Conservation (phyloP, 2,113 vertebrate genomes). For the Macquaria ambigua region DNA sequence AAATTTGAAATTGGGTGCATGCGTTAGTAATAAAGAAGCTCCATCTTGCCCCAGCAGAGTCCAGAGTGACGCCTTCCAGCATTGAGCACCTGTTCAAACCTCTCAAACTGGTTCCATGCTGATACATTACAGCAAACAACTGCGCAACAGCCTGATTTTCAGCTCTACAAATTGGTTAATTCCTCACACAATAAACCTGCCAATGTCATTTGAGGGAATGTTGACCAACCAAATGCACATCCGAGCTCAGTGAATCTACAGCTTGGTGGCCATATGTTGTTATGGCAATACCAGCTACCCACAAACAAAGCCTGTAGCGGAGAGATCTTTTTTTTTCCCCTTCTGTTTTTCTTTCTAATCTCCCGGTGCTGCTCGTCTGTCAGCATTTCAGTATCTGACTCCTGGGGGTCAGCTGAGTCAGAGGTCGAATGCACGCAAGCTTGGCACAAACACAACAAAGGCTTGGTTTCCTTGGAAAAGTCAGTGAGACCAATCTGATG, state of each 20-base stretch:
- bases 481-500: background rate
- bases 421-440: slow-evolving; percentile 63
- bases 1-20: slow-evolving; percentile 28
- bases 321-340: slow-evolving; percentile 8
- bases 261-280: slow-evolving; percentile 81
- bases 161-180: slow-evolving; percentile 70
- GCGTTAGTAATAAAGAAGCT: slow-evolving; percentile 29
- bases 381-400: slow-evolving; percentile 70
- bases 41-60: background rate
- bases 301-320: slow-evolving; percentile 67
- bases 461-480: slow-evolving; percentile 38
- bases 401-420: slow-evolving; percentile 69
- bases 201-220: slow-evolving; percentile 64
- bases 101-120: slow-evolving; percentile 37
- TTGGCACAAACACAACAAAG: slow-evolving; percentile 61
- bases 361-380: slow-evolving; percentile 57
- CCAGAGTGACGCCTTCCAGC: slow-evolving; percentile 39
- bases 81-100: slow-evolving; percentile 57
- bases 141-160: slow-evolving; percentile 59
- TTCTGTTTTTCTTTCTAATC: slow-evolving; percentile 58
- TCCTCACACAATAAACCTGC: slow-evolving; percentile 63
- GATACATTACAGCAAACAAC: slow-evolving; percentile 57
- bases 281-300: slow-evolving; percentile 72
- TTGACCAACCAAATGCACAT: slow-evolving; percentile 74
- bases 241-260: slow-evolving; percentile 72